Conservation (phyloP, 2,888 invertebrate species). For the Protophormia terraenovae region DNA sequence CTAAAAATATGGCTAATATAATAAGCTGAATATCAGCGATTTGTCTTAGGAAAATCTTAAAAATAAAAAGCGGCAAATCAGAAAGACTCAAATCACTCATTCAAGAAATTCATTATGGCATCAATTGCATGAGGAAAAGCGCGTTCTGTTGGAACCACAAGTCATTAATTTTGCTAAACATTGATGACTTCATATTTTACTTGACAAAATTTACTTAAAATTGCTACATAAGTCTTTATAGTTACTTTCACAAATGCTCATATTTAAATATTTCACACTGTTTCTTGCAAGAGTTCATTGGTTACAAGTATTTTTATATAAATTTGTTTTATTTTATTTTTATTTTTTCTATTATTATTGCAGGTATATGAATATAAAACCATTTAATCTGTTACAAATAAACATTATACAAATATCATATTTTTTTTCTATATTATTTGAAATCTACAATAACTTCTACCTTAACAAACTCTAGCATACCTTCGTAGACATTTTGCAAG, state of each 20-base stretch:
- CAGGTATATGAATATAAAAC: conserved; percentile 62
- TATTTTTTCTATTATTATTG: conserved; percentile 20
- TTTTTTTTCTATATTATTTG: conserved; percentile 11
- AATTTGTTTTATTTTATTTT: conserved; percentile 5
- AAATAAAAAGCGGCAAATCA: no score
- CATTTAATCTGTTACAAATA: conserved; percentile 62
- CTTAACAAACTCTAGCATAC: neutral
- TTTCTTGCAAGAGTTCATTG: conserved; percentile 36
- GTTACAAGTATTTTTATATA: conserved; percentile 40
- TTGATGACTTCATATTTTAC: no score
- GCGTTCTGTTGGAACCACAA: no score
- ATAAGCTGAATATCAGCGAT: no score
- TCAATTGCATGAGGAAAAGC: no score
- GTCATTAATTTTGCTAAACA: no score
- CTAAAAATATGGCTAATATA: no score
- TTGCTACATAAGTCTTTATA: no score
- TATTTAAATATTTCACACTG: neutral
- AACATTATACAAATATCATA: conserved; percentile 4
- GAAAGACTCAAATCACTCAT: no score
- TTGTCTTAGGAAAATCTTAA: no score
- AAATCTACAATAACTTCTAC: conserved; percentile 46
- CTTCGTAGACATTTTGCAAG: neutral
- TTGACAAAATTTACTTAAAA: no score
- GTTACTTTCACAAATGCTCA: neutral
- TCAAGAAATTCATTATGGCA: no score